Evolutionary conservation across 2,888 invertebrate species (phyloP), one percentile per base, ranked within the genome.

Genomic region (Chaetogeoica ovagalla): DNA sequence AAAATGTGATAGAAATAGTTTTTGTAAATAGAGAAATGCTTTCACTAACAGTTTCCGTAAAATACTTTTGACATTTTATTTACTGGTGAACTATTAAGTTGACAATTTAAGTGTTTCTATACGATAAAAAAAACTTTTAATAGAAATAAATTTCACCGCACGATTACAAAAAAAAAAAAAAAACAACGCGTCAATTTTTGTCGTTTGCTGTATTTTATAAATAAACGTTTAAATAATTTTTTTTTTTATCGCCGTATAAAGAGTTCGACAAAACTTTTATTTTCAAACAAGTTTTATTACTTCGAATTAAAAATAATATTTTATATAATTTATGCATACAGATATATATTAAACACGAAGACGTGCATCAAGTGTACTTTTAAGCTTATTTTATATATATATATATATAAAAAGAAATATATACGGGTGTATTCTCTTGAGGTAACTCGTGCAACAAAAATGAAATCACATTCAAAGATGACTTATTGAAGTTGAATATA

Each of bases 71-170:
- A 52, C n/a, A 37, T 63, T 63, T 74, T 55, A 63, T 74, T 74
- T 63, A 63, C 17, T 63, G 63, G 52, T 63, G n/a, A 63, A 74
- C 37, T 63, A 63, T 63, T 74, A 74, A 37, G 55, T 74, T 74
- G 65, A 74, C 74, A 39, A 55, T 74, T 65, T 74, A 74, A 74
- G 74, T 74, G 63, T 74, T 21, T 21, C 9, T 55, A 23, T 6
- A 21, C 55, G 39, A 23, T 62, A 72, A 63, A 65, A 30, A 71
- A 73, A 63, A 55, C 30, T 19, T 65, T 65, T 74, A 39, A 65
- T 74, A 55, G 65, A 74, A 74, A 74, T 65, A 74, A 74, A 74
- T 17, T 55, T 37, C 37, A 17, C 37, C 52, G 5, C 63, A 55
- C n/a, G 52, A 37, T 17, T 65, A n/a, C n/a, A 37, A 39, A 55